These are phyloP conservation scores for Gymnoscelis rufifasciata DNA, from an alignment of 2,888 invertebrate genomes.

Conservation along the genomic window DNA sequence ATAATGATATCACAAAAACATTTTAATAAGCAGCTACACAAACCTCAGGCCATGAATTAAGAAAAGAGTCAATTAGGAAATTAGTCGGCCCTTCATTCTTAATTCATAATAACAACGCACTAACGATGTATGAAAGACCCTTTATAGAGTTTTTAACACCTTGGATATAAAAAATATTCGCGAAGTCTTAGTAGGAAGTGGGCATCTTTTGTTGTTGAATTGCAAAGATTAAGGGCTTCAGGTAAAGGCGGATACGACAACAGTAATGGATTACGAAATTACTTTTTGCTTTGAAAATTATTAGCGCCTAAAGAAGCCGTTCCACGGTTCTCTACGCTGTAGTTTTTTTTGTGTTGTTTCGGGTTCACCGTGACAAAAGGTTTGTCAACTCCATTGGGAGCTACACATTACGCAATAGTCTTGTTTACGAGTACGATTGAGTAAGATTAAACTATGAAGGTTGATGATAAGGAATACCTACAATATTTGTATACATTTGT, in stretches of 20 bases:
- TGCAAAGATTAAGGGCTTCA: conserved; percentile 29
- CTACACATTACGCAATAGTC: conserved; percentile 15
- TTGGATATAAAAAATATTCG: conserved; percentile 54
- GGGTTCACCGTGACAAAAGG: conserved; percentile 3
- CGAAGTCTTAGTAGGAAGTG: conserved; percentile 29
- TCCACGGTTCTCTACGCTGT: background rate
- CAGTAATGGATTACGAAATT: background rate
- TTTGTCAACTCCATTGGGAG: background rate
- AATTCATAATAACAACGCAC: conserved; percentile 66
- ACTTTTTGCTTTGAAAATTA: conserved; percentile 1
- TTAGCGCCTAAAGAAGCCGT: background rate
- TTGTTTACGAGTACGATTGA: conserved; percentile 12
- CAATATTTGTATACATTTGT: conserved; percentile 10
- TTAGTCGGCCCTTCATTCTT: conserved; percentile 43
- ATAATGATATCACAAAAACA: conserved; percentile 33
- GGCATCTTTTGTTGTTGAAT: conserved; percentile 32
- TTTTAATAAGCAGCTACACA: conserved; percentile 60
- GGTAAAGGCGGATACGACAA: background rate
- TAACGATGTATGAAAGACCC: conserved; percentile 44
- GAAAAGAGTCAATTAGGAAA: conserved; percentile 47
- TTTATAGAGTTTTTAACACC: conserved; percentile 62
- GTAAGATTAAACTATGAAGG: conserved; percentile 23
- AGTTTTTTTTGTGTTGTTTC: background rate
- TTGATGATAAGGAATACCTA: conserved; percentile 22
- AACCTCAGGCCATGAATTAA: conserved; percentile 31